Evolutionary conservation across 2,888 invertebrate species (phyloP).

Genomic region (Athalia circularis): DNA sequence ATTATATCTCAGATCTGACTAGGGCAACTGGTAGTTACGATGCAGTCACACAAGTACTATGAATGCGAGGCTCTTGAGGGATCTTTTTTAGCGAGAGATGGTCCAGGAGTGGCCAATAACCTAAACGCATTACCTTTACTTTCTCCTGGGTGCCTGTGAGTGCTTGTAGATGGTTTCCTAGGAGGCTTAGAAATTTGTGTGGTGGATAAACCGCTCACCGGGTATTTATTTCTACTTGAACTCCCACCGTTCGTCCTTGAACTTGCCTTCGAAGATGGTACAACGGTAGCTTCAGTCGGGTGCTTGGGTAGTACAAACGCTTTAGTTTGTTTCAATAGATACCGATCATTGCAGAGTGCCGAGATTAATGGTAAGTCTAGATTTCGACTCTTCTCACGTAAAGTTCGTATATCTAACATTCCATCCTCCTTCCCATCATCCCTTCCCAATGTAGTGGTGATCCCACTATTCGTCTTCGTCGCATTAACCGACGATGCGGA

Average conservation of each 20-base stretch:
- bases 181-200: slow-evolving; percentile 78
- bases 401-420: slow-evolving; percentile 85
- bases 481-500: slow-evolving; percentile 57
- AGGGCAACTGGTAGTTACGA: not conserved
- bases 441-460: slow-evolving; percentile 34
- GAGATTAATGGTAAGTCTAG: slow-evolving; percentile 94
- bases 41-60: slow-evolving; percentile 49
- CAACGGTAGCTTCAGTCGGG: slow-evolving; percentile 67
- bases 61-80: slow-evolving; percentile 68
- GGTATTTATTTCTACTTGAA: slow-evolving; percentile 79
- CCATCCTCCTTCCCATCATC: slow-evolving; percentile 64
- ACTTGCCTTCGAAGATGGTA: slow-evolving; percentile 51
- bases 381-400: slow-evolving; percentile 92
- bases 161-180: slow-evolving; percentile 77
- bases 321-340: slow-evolving; percentile 91
- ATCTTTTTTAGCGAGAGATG: slow-evolving; percentile 65
- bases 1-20: slow-evolving; percentile 6
- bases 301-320: slow-evolving; percentile 88
- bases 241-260: slow-evolving; percentile 70
- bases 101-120: slow-evolving; percentile 63
- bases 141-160: slow-evolving; percentile 86
- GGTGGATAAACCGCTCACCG: slow-evolving; percentile 80
- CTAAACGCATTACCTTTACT: slow-evolving; percentile 71
- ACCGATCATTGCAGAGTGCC: slow-evolving; percentile 94
- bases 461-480: slow-evolving; percentile 58